Evolutionary conservation across 2,113 vertebrate species (phyloP), one percentile per base, ranked within the genome.

Genomic region (Syngnathus scovelli): DNA sequence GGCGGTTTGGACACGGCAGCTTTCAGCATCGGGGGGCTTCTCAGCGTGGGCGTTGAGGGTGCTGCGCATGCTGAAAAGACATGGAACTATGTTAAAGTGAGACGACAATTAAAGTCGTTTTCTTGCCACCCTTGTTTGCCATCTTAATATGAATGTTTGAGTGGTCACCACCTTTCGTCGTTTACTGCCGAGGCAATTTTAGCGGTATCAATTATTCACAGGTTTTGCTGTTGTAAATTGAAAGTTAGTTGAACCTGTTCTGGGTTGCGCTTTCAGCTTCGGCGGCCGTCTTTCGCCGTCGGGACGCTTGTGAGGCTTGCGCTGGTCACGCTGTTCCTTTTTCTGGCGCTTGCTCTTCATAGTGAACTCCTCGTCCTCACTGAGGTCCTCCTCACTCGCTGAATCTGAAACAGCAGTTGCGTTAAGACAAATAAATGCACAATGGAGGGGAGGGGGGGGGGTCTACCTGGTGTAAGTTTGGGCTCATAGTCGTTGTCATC

Each of bases 361-460:
- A 0, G 81, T 86, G 78, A 92, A 94, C 59, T 89, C 84, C 1
- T 93, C 92, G 0, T 62, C 66, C 54, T 84, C 90, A 69, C 88
- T 90, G 70, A 88, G 91, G 74, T 92, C 86, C 16, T 90, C 87
- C 21, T 92, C 88, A 13, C 83, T 88, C 64, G 91, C 93, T 43
- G 90, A 89, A 59, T 85, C 90, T 83, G 81, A 59, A 83, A 75
- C 67, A 10, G 12, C 15, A 9, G 36, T 18, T 5, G 19, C 6
- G 1, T n/a, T 62, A 44, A 44, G 6, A 1, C 16, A 0, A 9
- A 9, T 7, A 8, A 39, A 21, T 21, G 7, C 9, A 7, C 33
- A 36, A 15, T 7, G 12, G 16, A 23, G 27, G 23, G 18, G 4
- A 6, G 16, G 4, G 8, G 5, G 36, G 19, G 7, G 36, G 33